These are phyloP conservation scores for Eristalis intricaria DNA, from an alignment of 2,888 invertebrate species.

Conservation along the genomic window DNA sequence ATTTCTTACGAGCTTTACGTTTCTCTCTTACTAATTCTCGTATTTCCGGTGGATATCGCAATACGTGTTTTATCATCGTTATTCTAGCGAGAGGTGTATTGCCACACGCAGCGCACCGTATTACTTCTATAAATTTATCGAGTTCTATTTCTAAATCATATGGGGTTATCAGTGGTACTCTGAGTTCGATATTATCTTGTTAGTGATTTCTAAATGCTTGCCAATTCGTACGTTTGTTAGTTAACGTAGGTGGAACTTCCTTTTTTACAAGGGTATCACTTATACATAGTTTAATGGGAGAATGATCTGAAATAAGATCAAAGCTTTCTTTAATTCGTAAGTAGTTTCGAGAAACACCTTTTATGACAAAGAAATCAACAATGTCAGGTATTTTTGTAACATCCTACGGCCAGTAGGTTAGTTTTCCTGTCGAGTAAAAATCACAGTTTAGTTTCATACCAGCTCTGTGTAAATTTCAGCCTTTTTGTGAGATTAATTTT, in stretches of 20 bases:
- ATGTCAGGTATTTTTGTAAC: background rate
- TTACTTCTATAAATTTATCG: background rate
- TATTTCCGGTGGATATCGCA: background rate
- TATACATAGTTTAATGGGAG: background rate
- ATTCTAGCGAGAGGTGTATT: conserved; percentile 3
- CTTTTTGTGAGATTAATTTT: background rate
- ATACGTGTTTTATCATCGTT: background rate
- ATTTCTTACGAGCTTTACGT: background rate
- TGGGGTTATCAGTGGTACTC: conserved; percentile 1
- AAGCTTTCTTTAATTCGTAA: too few species aligned
- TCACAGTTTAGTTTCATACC: background rate
- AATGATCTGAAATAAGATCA: too few species aligned
- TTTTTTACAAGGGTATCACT: background rate
- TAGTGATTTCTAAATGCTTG: conserved; percentile 5
- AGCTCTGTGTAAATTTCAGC: background rate
- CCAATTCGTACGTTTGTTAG: background rate
- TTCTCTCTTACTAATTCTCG: background rate
- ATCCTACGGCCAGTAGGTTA: background rate
- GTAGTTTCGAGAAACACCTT: background rate
- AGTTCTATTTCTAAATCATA: background rate
- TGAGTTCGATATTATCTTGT: conserved; percentile 8
- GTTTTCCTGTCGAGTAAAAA: background rate
- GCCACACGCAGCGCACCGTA: background rate
- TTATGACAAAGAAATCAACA: background rate
- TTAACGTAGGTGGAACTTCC: background rate